Base-by-base conservation (phyloP, 2,797 vertebrate species). In the Eurystomus glaucurus region DNA sequence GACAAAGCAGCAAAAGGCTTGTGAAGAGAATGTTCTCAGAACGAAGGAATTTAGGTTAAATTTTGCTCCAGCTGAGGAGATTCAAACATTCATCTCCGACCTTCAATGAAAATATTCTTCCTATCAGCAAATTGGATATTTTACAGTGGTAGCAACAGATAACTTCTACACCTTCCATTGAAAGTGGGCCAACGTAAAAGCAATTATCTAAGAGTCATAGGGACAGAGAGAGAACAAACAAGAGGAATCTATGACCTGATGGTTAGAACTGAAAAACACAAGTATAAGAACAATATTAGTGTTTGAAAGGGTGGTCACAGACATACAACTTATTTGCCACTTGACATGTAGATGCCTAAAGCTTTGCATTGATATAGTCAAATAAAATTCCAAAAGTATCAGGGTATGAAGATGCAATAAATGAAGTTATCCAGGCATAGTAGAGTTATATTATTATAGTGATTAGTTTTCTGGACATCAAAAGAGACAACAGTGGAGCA, bases 391-490 rank as follows among this genome's bases (percentile, higher is more conserved):
- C 70, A 1, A 72, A 91, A 80, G 58, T 79, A 55, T 58, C 54
- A 82, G n/a, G 17, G 14, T 72, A 65, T 75, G 54, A 84, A 29
- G 58, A 61, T 89, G 74, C 74, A 91, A 69, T 46, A 96, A 90
- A 95, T 95, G 68, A 92, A 93, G 85, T 19, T 29, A 89, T 90
- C 60, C 86, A 92, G 88, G 75, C 88, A 85, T 54, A 91, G 80
- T 39, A 87, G 78, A 70, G 41, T 82, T 90, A 64, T 79, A 62
- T 92, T 94, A 74, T 95, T 92, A 61, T 50, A 74, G 55, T 92
- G 88, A 96, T 96, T 92, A 94, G 10, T 92, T 96, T 94, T 88
- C 93, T 94, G 93, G 93, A 93, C 94, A 92, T 95, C 96, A 94
- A 96, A 96, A 96, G 93, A 96, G 71, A 89, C 45, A 87, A 80